phyloP scores from a whole-genome alignment of 2,113 vertebrate genomes.

The Muntiacus muntjak region DNA sequence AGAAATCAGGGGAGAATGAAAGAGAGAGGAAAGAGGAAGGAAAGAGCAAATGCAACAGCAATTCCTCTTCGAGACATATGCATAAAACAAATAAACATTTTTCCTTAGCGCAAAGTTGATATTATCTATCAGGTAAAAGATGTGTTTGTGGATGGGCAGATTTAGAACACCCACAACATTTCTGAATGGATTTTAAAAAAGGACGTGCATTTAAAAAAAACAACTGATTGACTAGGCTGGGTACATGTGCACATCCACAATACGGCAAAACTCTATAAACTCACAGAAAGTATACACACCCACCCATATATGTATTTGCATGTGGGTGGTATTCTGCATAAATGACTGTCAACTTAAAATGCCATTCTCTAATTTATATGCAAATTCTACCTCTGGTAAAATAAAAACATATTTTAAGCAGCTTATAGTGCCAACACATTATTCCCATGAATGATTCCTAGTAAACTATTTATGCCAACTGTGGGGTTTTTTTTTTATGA shows the following conservation, averaged over 20 bases:
- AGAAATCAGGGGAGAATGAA: constrained; percentile 61
- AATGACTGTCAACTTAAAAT: constrained; percentile 77
- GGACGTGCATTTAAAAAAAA: constrained; percentile 27
- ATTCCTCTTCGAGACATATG: background rate
- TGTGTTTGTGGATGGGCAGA: background rate
- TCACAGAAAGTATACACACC: background rate
- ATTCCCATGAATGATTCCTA: constrained; percentile 79
- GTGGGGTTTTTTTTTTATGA: constrained; percentile 67
- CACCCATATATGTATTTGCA: constrained; percentile 52
- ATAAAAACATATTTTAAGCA: constrained; percentile 77
- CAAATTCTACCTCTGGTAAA: constrained; percentile 78
- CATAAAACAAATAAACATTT: background rate
- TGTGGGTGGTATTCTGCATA: constrained; percentile 49
- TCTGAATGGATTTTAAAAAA: constrained; percentile 35
- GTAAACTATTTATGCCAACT: constrained; percentile 79
- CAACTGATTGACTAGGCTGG: background rate
- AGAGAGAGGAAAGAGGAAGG: background rate
- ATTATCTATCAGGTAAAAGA: constrained; percentile 23
- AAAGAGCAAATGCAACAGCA: background rate
- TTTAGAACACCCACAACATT: background rate
- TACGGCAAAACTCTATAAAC: background rate
- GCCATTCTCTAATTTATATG: constrained; percentile 73
- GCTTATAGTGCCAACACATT: constrained; percentile 78
- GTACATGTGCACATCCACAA: background rate
- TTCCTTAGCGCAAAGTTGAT: background rate